phyloP scores from a whole-genome alignment of 2,797 vertebrate species.

The Lacerta agilis region DNA sequence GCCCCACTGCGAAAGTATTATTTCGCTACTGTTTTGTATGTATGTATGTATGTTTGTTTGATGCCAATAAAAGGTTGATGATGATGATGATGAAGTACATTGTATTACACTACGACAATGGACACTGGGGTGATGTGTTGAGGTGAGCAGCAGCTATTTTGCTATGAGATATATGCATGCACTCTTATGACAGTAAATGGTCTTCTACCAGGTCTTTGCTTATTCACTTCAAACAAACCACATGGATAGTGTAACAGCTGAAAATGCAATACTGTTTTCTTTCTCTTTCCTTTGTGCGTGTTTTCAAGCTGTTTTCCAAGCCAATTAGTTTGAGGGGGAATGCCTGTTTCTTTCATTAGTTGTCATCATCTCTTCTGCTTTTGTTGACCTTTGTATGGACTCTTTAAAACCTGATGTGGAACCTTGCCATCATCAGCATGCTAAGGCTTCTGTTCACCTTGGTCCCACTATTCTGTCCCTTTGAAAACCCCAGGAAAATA shows the following conservation, averaged over 20 bases:
- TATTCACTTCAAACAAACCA: neutral
- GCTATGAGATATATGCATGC: neutral
- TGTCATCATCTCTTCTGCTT: conserved; percentile 31
- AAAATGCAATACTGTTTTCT: neutral
- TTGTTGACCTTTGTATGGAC: conserved; percentile 21
- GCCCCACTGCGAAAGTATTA: no score
- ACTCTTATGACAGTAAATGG: neutral
- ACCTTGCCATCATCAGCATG: conserved; percentile 8
- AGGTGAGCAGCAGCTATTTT: neutral
- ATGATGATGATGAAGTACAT: no score
- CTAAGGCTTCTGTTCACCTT: conserved; percentile 42
- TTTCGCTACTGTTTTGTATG: no score
- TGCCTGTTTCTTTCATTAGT: conserved; percentile 17
- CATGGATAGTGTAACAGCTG: neutral
- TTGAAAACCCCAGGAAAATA: conserved; percentile 49
- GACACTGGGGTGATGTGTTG: neutral
- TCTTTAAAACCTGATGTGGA: conserved; percentile 26
- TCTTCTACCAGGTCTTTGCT: neutral
- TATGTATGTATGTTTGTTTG: no score
- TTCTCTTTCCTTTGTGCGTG: no score
- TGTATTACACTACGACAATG: neutral
- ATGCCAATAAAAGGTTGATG: no score
- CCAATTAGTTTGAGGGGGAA: conserved; percentile 15
- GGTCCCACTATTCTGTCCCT: conserved; percentile 12
- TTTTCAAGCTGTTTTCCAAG: conserved; percentile 19